phyloP scores from a whole-genome alignment of 2,888 invertebrate species.

The Drosophila pseudotalamancana region DNA sequence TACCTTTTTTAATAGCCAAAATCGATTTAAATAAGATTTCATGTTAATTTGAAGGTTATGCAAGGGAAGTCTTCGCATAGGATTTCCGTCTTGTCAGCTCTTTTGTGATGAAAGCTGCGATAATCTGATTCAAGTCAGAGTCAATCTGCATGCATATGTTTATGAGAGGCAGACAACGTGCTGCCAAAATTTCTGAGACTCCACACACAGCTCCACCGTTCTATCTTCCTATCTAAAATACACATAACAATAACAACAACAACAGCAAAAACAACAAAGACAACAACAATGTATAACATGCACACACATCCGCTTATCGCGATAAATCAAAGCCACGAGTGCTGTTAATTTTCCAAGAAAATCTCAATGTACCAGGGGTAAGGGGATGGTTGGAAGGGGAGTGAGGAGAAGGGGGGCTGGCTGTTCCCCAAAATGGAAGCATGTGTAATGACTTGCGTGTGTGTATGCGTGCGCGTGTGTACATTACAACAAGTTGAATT shows the following conservation, averaged over 20 bases:
- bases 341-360: constrained; percentile 78
- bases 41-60: not conserved
- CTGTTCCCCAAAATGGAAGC: constrained; percentile 40
- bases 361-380: constrained; percentile 32
- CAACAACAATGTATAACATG: constrained; percentile 40
- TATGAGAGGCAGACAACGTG: constrained; percentile 36
- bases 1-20: not conserved
- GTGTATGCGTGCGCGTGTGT: constrained; percentile 14
- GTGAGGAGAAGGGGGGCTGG: not conserved
- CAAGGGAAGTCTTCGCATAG: too few species aligned
- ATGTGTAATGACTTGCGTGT: constrained; percentile 20
- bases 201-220: not conserved
- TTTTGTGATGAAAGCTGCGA: constrained; percentile 40
- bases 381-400: not conserved
- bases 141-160: constrained; percentile 70
- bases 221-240: constrained; percentile 1
- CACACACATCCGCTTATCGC: constrained; percentile 66
- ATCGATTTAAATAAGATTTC: not conserved
- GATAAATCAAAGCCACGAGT: constrained; percentile 79
- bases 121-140: constrained; percentile 67
- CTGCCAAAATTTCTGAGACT: constrained; percentile 33
- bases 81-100: constrained; percentile 3
- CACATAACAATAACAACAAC: constrained; percentile 22
- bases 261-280: constrained; percentile 13
- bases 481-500: constrained; percentile 67